Evolutionary conservation across 2,888 invertebrate species (phyloP), one percentile per base, ranked within the genome.

Genomic region (Corythucha ciliata): DNA sequence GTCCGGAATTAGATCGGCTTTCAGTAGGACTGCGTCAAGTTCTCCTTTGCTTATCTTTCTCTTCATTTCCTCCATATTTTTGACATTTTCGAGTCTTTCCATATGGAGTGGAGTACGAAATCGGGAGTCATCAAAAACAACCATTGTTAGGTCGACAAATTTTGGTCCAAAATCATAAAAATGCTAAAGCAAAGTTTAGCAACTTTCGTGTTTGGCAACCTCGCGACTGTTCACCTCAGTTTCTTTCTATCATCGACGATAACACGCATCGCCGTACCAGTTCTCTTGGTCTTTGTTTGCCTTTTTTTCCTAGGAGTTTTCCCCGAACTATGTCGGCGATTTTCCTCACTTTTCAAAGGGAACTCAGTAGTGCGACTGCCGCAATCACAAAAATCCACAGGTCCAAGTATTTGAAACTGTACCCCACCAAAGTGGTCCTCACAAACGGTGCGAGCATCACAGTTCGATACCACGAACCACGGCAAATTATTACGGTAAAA

Each of bases 391-490:
- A 81, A 66, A 76, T 83, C 44, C 83, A 85, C 63, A 76, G 93
- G 60, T 74, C 75, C 52, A 68, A 79, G 2, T 93, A 88, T 67
- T 70, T 79, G 25, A 77, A 83, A 63, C 77, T 75, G 59, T 94
- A 91, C 72, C 90, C 88, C 14, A 86, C 87, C 1, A 70, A 76
- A 56, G 68, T 96, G 1, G 83, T 94, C 25, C 72, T 81, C 50
- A 75, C 92, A 1, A 86, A 96, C 75, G 96, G 96, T 42, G 87
- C 94, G 21, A 83, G 87, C 21, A 79, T 87, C 57, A 82, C 75
- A 52, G 79, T 90, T 33, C 74, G 83, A 60, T 90, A 92, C 69
- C 75, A 79, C 55, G 87, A 89, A 67, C 94, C 93, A 1, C 72
- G 89, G 59, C 79, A 79, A 71, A 86, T 94, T 58, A 83, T 94